Base-by-base conservation (phyloP, 2,888 invertebrate genomes). In the Caenorhabditis imperialis region DNA sequence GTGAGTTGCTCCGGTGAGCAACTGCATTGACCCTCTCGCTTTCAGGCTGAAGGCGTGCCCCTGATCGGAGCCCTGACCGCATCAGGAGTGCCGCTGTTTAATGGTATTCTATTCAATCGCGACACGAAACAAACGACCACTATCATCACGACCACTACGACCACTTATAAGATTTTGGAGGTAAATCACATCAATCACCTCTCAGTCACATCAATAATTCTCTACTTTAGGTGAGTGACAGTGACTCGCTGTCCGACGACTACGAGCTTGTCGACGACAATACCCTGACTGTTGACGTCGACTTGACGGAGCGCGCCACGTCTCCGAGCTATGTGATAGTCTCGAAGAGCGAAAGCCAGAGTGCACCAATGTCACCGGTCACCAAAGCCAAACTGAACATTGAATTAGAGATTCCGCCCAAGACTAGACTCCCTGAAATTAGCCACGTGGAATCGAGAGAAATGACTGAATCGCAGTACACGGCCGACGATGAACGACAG, bases 81-180 rank as follows among this genome's bases (percentile, higher is more conserved):
- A n/a, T 63, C 72, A 25, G 86, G 86, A 30, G 81, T 84, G 16
- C 85, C 85, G 5, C 53, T 86, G 16, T 81, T 76, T 62, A 82
- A 74, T 54, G 86, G 86, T 20, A 84, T 86, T 51, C 2, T 77
- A 42, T 65, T 75, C 42, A 79, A 81, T 40, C 75, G 77, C 7
- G 83, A 87, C 47, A 71, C 81, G 22, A 71, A 81, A 42, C 83
- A 85, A 53, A 87, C 86, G 8, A 87, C 86, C 3, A 86, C 86
- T 4, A 79, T 86, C n/a, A 86, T 86, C 30, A 86, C 86, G n/a
- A 86, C 86, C 12, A 86, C 86, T 0, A 87, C 86, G 16, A 87
- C 86, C 1, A 86, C 85, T 0, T 86, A 86, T 38, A 77, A 78
- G 27, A 80, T 82, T 22, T 27, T 82, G 16, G 82, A 82, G 72